Percentiles rank a stretch among this genome's conserved stretches.
Conservation (phyloP, 2,888 invertebrate genomes). For the Onchidella celtica region DNA sequence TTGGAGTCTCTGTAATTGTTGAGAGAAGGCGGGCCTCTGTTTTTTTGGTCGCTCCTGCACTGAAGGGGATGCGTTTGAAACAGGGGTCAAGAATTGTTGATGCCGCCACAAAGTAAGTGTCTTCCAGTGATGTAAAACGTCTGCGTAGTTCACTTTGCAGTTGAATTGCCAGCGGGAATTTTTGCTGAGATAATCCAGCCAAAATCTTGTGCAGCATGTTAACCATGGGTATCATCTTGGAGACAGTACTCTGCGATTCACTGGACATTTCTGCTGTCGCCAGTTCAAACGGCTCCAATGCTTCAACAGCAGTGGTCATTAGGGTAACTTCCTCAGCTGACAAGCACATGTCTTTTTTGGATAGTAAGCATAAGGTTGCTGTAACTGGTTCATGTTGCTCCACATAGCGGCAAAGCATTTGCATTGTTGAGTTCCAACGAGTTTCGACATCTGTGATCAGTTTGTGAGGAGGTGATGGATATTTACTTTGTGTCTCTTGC, state of each 20-base stretch:
- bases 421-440: neutral
- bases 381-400: neutral
- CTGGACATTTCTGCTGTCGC: neutral
- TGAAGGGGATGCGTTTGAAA: neutral
- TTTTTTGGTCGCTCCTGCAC: neutral
- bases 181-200: neutral
- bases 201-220: neutral
- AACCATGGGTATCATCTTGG: neutral
- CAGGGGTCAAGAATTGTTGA: neutral
- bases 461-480: neutral
- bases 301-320: neutral
- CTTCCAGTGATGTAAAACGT: neutral
- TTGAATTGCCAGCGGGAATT: neutral
- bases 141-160: neutral
- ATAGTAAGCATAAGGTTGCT: neutral
- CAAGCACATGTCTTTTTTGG: neutral
- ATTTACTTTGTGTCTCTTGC: neutral
- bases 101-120: neutral
- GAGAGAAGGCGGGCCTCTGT: neutral
- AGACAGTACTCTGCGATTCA: neutral
- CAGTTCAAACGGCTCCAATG: neutral
- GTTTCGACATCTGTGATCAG: slow-evolving; percentile 5
- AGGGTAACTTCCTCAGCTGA: neutral
- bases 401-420: neutral
- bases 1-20: neutral